Base-by-base conservation (phyloP, 1,140 invertebrate species). In the Brachionus asplanchnoidis region DNA sequence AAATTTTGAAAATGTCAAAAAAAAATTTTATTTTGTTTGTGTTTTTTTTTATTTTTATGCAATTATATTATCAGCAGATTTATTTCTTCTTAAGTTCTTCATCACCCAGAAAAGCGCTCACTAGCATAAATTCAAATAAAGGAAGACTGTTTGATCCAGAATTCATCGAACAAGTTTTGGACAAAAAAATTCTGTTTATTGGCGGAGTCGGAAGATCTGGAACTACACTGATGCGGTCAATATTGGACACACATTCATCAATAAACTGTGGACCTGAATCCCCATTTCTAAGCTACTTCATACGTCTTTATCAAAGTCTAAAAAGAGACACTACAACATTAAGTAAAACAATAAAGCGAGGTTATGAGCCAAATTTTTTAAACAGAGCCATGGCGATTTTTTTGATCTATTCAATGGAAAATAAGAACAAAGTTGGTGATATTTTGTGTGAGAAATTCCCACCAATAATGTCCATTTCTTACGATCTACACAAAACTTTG, bases 381-480 rank as follows among this genome's bases (percentile, higher is more conserved):
- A 95, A 99, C 90, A 94, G 94, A 85, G 97, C 97, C 65, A 94
- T 99, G 86, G 94, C 95, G 1, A 93, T 97, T 17, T 99, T 99
- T 90, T 97, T 97, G 87, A 90, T 99, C 82, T 96, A 98, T 91
- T 89, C 91, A n/a, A 87, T 90, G 65, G 88, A 88, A 66, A 93
- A 94, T 85, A 97, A 99, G 90, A 97, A 97, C 28, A 95, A 96
- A 86, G 94, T 95, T 9, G 96, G 97, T 9, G 87, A 88, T 66
- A 92, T 94, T 75, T 92, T 98, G 75, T 99, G 97, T 91, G 99
- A 99, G 92, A 99, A 99, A 90, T 97, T 99, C 92, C 97, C 97
- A 20, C 93, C 98, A 83, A 96, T 96, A n/a, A 92, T 99, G 70
- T 98, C 98, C 91, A 96, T 97, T 90, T 95, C 97, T 86, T 94